phyloP scores from a whole-genome alignment of 2,113 vertebrate species.

The Grus americana region DNA sequence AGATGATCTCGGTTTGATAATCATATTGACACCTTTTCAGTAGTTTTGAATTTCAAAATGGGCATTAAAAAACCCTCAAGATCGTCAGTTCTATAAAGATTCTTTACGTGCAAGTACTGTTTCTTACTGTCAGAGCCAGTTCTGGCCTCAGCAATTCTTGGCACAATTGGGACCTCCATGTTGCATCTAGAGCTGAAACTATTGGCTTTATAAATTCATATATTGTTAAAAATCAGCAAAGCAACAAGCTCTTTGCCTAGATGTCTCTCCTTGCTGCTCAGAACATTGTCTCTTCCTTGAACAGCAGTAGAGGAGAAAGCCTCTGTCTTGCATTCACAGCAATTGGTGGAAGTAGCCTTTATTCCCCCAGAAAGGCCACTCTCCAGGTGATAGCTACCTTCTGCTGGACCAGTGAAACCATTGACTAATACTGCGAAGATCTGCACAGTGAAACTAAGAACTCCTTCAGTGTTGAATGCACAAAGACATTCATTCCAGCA shows the following conservation, averaged over 20 bases:
- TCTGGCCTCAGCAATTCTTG: neutral
- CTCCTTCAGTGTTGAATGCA: neutral
- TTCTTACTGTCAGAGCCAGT: neutral
- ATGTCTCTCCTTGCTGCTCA: neutral
- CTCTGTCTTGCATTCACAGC: neutral
- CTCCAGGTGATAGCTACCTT: neutral
- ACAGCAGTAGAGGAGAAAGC: neutral
- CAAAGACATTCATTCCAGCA: neutral
- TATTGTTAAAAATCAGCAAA: neutral
- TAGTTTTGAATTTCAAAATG: neutral
- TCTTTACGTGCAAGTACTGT: neutral
- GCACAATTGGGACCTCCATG: neutral
- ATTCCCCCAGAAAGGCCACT: neutral
- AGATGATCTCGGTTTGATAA: neutral
- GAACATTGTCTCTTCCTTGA: neutral
- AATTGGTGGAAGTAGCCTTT: neutral
- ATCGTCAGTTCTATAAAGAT: neutral
- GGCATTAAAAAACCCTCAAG: neutral
- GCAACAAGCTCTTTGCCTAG: neutral
- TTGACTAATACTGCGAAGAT: neutral
- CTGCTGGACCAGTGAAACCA: neutral
- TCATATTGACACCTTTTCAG: neutral
- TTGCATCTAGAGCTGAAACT: neutral
- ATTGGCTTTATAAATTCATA: neutral
- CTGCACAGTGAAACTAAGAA: neutral